These are phyloP conservation scores for Epirrhoe tristata DNA, from an alignment of 2,888 invertebrate genomes.

Conservation along the genomic window DNA sequence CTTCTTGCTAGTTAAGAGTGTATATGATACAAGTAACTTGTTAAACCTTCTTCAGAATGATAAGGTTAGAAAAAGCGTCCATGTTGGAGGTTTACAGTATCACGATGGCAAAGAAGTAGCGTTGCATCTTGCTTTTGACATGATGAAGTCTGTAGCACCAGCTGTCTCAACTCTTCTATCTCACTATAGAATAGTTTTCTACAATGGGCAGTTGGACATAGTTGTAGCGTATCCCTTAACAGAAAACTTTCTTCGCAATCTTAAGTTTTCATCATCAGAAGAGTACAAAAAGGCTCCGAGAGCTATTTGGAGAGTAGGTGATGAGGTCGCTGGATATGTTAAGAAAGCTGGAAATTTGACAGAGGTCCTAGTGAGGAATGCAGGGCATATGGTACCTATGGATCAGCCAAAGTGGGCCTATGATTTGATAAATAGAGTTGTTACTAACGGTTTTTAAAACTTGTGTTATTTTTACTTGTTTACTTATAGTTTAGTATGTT, in stretches of 20 bases:
- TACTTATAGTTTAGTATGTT: too few species aligned
- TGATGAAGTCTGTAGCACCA: slow-evolving; percentile 85
- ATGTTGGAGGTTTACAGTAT: slow-evolving; percentile 87
- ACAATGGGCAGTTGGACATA: slow-evolving; percentile 89
- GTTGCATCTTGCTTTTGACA: slow-evolving; percentile 79
- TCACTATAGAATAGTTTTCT: slow-evolving; percentile 84
- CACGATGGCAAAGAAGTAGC: slow-evolving; percentile 78
- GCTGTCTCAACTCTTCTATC: slow-evolving; percentile 74
- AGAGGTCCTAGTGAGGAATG: slow-evolving; percentile 89
- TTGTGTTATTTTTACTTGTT: not conserved
- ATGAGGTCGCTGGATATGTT: slow-evolving; percentile 90
- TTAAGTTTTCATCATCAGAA: slow-evolving; percentile 87
- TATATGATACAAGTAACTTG: slow-evolving; percentile 72
- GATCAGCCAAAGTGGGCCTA: slow-evolving; percentile 86
- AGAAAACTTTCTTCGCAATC: slow-evolving; percentile 87
- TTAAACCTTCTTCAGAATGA: slow-evolving; percentile 63
- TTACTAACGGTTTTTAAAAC: slow-evolving; percentile 55
- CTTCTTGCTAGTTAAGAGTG: slow-evolving; percentile 82
- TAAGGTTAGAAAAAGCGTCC: slow-evolving; percentile 81
- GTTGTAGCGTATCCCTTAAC: slow-evolving; percentile 86
- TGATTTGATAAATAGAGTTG: slow-evolving; percentile 84
- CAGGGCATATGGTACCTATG: slow-evolving; percentile 90
- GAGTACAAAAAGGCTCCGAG: slow-evolving; percentile 87
- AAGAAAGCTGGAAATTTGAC: slow-evolving; percentile 89
- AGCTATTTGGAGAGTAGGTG: slow-evolving; percentile 87